A percentile compares a stretch with the other conserved stretches of the same genome.
Evolutionary conservation across 53 echinoderm and acorn worm species (phyloP).

Genomic region (Crossaster papposus): DNA sequence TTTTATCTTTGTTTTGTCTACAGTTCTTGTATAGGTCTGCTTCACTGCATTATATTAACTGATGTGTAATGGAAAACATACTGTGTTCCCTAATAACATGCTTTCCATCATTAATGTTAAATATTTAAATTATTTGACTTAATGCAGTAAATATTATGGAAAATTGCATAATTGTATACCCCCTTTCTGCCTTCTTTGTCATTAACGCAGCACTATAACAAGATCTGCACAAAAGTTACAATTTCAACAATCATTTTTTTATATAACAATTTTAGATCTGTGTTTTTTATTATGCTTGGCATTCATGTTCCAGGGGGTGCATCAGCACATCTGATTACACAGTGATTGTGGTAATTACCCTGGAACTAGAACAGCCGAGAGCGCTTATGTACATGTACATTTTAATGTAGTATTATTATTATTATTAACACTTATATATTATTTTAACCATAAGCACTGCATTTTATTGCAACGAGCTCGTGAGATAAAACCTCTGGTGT

Average conservation of each 20-base stretch:
- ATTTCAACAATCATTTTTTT: neutral
- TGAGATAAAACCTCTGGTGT: slow-evolving; percentile 52
- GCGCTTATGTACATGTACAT: slow-evolving; percentile 49
- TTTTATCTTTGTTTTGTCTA: neutral
- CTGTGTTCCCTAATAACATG: too few species aligned
- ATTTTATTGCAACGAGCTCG: slow-evolving; percentile 26
- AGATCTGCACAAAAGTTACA: neutral
- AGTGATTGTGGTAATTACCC: neutral
- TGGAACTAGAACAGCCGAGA: neutral
- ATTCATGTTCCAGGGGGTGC: neutral
- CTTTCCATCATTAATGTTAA: too few species aligned
- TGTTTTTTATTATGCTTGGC: slow-evolving; percentile 1
- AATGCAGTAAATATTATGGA: too few species aligned
- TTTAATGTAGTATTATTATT: slow-evolving; percentile 23
- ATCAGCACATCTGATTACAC: neutral
- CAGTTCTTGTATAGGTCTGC: neutral
- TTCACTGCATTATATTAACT: too few species aligned
- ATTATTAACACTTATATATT: neutral
- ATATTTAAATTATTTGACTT: too few species aligned
- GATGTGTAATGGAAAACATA: too few species aligned
- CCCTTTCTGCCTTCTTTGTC: neutral
- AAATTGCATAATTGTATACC: too few species aligned
- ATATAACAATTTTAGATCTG: neutral
- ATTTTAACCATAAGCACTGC: slow-evolving; percentile 44
- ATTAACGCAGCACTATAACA: neutral